Conservation (phyloP, 1,140 invertebrate species). For the Drosophila fuyamai region DNA sequence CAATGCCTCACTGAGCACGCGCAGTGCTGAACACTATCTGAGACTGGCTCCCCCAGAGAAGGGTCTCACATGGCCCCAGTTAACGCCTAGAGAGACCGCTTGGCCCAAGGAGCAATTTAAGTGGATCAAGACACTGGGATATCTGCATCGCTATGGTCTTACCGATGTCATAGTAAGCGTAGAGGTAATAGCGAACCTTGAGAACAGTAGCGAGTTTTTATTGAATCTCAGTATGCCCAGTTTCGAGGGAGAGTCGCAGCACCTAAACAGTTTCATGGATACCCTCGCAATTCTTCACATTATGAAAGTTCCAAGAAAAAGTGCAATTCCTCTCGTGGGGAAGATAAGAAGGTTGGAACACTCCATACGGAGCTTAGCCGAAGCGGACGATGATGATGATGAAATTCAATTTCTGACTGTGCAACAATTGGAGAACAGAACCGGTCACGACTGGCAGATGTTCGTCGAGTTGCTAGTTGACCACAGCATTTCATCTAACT, state of each 20-base stretch:
- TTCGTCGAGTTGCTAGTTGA: conserved; percentile 41
- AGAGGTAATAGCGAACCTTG: background rate
- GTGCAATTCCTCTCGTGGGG: background rate
- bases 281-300: conserved; percentile 1
- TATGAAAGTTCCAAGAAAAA: background rate
- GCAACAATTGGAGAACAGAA: conserved; percentile 5
- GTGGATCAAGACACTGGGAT: conserved; percentile 66
- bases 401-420: conserved; percentile 15
- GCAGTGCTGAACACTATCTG: conserved; percentile 21
- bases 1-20: background rate
- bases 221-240: conserved; percentile 42
- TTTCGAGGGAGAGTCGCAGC: conserved; percentile 2
- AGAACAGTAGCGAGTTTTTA: conserved; percentile 29
- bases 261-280: background rate
- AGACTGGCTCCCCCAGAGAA: conserved; percentile 32
- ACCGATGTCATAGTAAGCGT: conserved; percentile 44
- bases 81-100: background rate
- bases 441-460: conserved; percentile 32
- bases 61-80: conserved; percentile 56
- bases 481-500: background rate
- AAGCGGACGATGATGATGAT: conserved; percentile 10
- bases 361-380: conserved; percentile 6
- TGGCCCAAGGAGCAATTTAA: conserved; percentile 56
- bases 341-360: conserved; percentile 29
- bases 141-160: conserved; percentile 59